phyloP scores from a whole-genome alignment of 2,888 invertebrate species.

The Philonicus albiceps region DNA sequence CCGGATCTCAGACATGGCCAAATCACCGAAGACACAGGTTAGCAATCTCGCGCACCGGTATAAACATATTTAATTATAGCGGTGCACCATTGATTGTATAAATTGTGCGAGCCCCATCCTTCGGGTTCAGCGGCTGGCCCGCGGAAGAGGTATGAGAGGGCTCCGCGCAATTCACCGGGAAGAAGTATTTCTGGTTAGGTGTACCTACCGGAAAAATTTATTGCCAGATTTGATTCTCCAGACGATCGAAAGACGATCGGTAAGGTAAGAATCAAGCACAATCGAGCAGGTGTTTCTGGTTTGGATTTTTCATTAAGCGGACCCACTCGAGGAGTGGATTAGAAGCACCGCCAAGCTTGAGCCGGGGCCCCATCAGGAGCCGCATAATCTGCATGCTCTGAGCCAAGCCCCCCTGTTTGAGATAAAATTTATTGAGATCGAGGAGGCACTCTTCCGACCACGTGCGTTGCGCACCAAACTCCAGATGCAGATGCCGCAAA shows the following conservation, averaged over 20 bases:
- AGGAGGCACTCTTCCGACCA: neutral
- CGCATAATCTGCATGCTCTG: neutral
- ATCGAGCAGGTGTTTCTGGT: slow-evolving; percentile 39
- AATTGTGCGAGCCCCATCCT: slow-evolving; percentile 30
- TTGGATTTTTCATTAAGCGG: slow-evolving; percentile 26
- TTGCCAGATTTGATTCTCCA: slow-evolving; percentile 30
- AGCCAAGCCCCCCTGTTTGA: neutral
- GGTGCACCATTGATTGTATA: slow-evolving; percentile 26
- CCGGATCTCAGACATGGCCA: neutral
- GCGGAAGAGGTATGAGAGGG: neutral
- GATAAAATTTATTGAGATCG: neutral
- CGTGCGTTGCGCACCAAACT: neutral
- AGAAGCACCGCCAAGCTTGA: neutral
- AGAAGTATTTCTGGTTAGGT: slow-evolving; percentile 31
- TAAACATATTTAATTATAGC: slow-evolving; percentile 30
- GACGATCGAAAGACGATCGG: neutral
- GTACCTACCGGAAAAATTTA: slow-evolving; percentile 21
- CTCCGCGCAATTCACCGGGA: neutral
- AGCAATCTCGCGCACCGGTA: slow-evolving; percentile 12
- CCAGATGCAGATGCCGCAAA: neutral
- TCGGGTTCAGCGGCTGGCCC: neutral
- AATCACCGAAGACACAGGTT: slow-evolving; percentile 2
- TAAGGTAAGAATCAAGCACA: neutral
- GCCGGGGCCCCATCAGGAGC: neutral
- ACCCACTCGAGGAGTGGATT: neutral